Evolutionary conservation across 2,888 invertebrate genomes (phyloP).

Genomic region (Drosophila helvetica): DNA sequence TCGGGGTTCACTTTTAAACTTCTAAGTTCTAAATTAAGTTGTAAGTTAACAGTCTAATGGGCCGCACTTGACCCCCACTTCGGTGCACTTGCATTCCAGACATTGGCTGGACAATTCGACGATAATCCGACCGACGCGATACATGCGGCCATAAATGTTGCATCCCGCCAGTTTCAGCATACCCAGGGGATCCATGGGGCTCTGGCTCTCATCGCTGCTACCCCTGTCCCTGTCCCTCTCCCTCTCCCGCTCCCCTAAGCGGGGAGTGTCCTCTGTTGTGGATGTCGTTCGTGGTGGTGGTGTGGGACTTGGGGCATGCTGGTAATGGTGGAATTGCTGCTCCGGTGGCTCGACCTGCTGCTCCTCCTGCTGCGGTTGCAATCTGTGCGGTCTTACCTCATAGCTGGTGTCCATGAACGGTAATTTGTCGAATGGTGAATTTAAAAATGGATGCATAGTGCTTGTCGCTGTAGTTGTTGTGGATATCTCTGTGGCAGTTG

Average conservation of each 20-base stretch:
- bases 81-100: constrained; percentile 93
- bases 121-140: constrained; percentile 92
- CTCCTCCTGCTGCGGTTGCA: constrained; percentile 60
- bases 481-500: constrained; percentile 22
- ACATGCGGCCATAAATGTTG: constrained; percentile 95
- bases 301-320: constrained; percentile 62
- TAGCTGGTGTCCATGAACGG: constrained; percentile 83
- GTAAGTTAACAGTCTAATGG: constrained; percentile 86
- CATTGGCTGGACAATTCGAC: constrained; percentile 92
- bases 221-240: not conserved
- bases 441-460: constrained; percentile 76
- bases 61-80: constrained; percentile 93
- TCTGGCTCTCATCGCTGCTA: constrained; percentile 46
- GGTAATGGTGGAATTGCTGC: constrained; percentile 75
- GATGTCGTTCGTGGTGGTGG: constrained; percentile 24
- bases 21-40: constrained; percentile 7
- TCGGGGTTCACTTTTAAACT: not conserved
- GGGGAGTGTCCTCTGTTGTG: not conserved
- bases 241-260: not conserved
- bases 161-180: constrained; percentile 92
- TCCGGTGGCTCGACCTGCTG: constrained; percentile 17
- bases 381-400: constrained; percentile 74
- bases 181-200: constrained; percentile 84
- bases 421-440: constrained; percentile 82
- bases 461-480: constrained; percentile 35